Evolutionary conservation across 2,113 vertebrate species (phyloP).

Genomic region (Sebastes fasciatus): DNA sequence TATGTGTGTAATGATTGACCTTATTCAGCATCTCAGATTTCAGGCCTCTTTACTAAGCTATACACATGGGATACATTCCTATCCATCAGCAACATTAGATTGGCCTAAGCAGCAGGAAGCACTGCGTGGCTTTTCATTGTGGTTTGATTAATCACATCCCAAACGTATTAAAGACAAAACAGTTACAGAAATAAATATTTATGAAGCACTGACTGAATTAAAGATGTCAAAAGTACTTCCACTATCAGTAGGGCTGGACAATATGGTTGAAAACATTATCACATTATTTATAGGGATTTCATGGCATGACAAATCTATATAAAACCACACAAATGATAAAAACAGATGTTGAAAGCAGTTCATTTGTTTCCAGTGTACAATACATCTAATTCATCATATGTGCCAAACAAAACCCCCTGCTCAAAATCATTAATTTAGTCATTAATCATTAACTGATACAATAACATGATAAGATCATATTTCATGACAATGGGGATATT

Average conservation of each 20-base stretch:
- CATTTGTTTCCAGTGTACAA: not conserved
- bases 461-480: not conserved
- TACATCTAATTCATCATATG: not conserved
- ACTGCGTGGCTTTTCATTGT: not conserved
- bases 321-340: not conserved
- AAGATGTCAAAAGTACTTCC: not conserved
- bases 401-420: not conserved
- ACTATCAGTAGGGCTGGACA: not conserved
- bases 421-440: not conserved
- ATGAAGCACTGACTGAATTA: not conserved
- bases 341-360: not conserved
- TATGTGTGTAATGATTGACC: slow-evolving; percentile 11
- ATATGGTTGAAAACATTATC: not conserved
- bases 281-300: not conserved
- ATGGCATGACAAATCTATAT: not conserved
- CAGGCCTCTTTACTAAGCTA: not conserved
- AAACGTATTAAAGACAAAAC: not conserved
- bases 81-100: slow-evolving; percentile 7
- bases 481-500: not conserved
- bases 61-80: not conserved
- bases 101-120: not conserved
- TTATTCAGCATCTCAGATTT: slow-evolving; percentile 13
- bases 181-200: not conserved
- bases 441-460: not conserved
- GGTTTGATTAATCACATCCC: not conserved